phyloP scores from a whole-genome alignment of 2,113 vertebrate species.

The Rhinolophus sinicus region DNA sequence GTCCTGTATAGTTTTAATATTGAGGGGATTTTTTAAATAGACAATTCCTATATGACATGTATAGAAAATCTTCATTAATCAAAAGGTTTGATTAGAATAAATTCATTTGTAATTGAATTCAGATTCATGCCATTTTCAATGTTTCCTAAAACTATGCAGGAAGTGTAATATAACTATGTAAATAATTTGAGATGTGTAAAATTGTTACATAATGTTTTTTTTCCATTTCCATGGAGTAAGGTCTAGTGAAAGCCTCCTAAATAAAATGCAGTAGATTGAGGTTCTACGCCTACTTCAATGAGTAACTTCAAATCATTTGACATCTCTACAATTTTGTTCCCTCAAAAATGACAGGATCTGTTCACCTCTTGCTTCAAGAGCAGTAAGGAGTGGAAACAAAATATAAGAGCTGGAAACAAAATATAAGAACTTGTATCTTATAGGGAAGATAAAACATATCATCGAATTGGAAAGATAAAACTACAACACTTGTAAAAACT shows the following conservation, averaged over 20 bases:
- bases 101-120: background rate
- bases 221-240: background rate
- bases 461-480: constrained; percentile 15
- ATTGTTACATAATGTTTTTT: background rate
- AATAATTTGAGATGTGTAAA: background rate
- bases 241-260: background rate
- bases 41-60: background rate
- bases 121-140: background rate
- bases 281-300: background rate
- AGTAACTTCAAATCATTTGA: background rate
- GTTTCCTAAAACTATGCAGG: background rate
- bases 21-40: background rate
- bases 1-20: background rate
- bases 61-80: background rate
- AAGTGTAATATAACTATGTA: too few species aligned
- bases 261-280: background rate
- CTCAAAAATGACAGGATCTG: background rate
- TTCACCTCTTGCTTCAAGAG: background rate
- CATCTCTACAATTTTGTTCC: background rate
- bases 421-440: background rate
- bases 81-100: constrained; percentile 17
- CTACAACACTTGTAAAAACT: background rate
- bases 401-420: background rate
- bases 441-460: background rate
- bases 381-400: background rate